Evolutionary conservation across 2,888 invertebrate species (phyloP), one percentile per base, ranked within the genome.

Genomic region (Stenchaetothrips biformis): DNA sequence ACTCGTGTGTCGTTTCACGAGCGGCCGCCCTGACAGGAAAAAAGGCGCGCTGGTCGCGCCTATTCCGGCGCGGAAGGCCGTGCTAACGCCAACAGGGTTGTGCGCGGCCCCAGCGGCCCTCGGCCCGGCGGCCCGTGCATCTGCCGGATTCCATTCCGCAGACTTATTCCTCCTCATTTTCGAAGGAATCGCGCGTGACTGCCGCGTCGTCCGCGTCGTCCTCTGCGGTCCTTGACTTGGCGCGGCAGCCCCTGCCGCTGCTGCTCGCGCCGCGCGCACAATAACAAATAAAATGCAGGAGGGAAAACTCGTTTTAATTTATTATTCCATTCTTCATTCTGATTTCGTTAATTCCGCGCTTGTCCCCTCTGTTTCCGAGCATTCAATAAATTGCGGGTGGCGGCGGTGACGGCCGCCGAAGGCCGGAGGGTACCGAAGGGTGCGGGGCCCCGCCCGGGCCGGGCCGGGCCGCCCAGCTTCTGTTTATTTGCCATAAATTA

Each of bases 401-500:
- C 67, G 21, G 67, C 67, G 21, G 67, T 59, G 59, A 59, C 59
- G 59, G 59, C 59, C 59, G 59, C 18, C 16, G 53, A 53, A 16
- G 53, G 53, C 53, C 53, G 53, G 6, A 16, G 16, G 53, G 53
- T 9, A 1, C 53, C 53, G 53, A 9, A 53, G 53, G 53, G 53
- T 16, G 13, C 53, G 53, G 53, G 16, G 53, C 53, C 6, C 53
- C 16, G 53, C 13, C 62, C n/a, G 7, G 9, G 67, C 67, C 7
- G 67, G 25, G 25, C 21, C 25, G 67, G 9, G 25, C 21, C 37
- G 37, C 37, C 37, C 37, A 37, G 37, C 37, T 74, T 74, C 11
- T 74, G 67, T 74, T 74, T 74, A 25, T 74, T 74, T 74, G 67
- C 67, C 67, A 74, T 74, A 74, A 74, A 74, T 74, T 74, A 74